Evolutionary conservation across 2,888 invertebrate species (phyloP), one percentile per base, ranked within the genome.

Genomic region (Dichetophora obliterata): DNA sequence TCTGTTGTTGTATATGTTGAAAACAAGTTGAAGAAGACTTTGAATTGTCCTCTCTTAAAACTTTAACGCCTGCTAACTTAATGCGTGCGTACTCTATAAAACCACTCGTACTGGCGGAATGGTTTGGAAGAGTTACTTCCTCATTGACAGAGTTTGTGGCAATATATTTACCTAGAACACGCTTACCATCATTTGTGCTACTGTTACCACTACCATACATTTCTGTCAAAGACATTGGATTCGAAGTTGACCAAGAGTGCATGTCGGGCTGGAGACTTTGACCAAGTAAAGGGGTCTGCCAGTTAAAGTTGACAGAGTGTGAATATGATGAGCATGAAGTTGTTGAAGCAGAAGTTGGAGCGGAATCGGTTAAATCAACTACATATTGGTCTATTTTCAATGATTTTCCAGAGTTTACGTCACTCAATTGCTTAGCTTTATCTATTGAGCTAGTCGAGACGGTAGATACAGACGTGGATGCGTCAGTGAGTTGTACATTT

Each of bases 41-140:
- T 16, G 19, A 9, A 31, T n/a, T 73, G 19, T 73, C 22, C 14
- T 65, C 63, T 34, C 52, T 71, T 71, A 31, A 34, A n/a, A 31
- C 22, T n/a, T 80, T 77, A 11, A 73, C 69, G 1, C 77, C 77
- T 34, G 83, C 81, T 78, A 37, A 11, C 59, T 85, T 85, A 48
- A 86, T 82, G 50, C 83, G 83, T 8, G 85, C 82, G 76, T 84
- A 85, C 57, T 83, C 84, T 65, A 85, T 77, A 77, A 87, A 87
- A 3, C 84, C 84, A 79, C 87, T 86, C 27, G 72, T 76, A 57
- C 79, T 77, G 22, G 83, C 72, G 63, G 86, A 86, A 79, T 87
- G 87, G 82, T 87, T 87, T 22, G 81, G 37, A 24, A 87, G 75
- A 19, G 86, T 84, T n/a, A 87, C 79, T 37, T 70, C 27, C 27